phyloP scores from a whole-genome alignment of 2,888 invertebrate genomes.

The Apodemia mormo region DNA sequence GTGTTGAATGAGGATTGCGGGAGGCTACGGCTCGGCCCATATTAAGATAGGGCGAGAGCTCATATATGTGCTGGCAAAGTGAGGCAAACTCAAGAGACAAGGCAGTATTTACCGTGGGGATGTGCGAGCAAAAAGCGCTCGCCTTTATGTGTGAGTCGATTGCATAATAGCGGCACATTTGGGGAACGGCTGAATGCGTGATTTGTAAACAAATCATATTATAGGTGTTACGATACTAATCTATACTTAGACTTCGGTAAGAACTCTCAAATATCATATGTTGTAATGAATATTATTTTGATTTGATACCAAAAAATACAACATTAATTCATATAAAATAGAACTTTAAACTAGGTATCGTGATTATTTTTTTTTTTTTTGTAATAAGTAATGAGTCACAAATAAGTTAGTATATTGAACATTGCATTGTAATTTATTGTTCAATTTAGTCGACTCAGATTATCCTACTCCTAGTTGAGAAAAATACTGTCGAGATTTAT shows the following conservation, averaged over 20 bases:
- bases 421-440: too few species aligned
- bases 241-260: conserved; percentile 15
- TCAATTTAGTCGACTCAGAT: too few species aligned
- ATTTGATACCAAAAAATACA: too few species aligned
- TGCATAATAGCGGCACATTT: conserved; percentile 71
- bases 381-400: too few species aligned
- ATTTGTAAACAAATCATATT: conserved; percentile 52
- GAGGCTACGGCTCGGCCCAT: conserved; percentile 79
- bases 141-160: conserved; percentile 61
- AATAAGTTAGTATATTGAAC: too few species aligned
- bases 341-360: too few species aligned
- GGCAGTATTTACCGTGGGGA: conserved; percentile 70
- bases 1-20: conserved; percentile 79
- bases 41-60: conserved; percentile 79
- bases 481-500: too few species aligned
- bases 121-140: conserved; percentile 60
- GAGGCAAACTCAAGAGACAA: conserved; percentile 54
- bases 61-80: conserved; percentile 62
- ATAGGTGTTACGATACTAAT: conserved; percentile 41
- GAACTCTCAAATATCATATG: too few species aligned
- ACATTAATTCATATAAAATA: too few species aligned
- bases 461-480: too few species aligned
- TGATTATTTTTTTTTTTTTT: too few species aligned
- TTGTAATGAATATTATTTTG: too few species aligned
- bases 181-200: conserved; percentile 61